Conservation (phyloP, 1,140 invertebrate genomes). For the Euura saliciscinereae region DNA sequence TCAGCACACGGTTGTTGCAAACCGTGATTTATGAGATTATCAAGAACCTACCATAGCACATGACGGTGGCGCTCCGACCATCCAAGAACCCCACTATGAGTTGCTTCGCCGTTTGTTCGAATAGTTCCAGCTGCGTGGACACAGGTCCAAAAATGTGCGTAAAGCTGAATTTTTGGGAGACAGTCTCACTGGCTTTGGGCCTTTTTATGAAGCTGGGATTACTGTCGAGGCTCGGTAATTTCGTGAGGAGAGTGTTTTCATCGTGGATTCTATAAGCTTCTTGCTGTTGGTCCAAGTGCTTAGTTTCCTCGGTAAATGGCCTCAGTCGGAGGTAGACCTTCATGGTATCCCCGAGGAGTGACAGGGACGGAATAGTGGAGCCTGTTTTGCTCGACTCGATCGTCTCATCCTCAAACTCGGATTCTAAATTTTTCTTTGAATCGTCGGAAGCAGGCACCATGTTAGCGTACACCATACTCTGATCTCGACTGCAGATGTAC, state of each 20-base stretch:
- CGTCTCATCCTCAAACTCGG: slow-evolving; percentile 40
- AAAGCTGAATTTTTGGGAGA: slow-evolving; percentile 68
- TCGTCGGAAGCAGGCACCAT: slow-evolving; percentile 21
- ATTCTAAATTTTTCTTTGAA: slow-evolving; percentile 46
- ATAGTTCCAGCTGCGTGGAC: slow-evolving; percentile 64
- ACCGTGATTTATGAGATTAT: neutral
- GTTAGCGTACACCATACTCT: slow-evolving; percentile 47
- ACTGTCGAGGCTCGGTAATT: slow-evolving; percentile 46
- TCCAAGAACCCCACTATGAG: slow-evolving; percentile 68
- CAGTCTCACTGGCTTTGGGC: slow-evolving; percentile 42
- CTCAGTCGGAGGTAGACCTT: slow-evolving; percentile 65
- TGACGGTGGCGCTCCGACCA: slow-evolving; percentile 78
- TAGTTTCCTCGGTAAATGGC: slow-evolving; percentile 45
- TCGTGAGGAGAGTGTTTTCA: slow-evolving; percentile 47
- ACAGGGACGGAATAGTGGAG: neutral
- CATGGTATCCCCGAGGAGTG: slow-evolving; percentile 38
- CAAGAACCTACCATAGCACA: slow-evolving; percentile 76
- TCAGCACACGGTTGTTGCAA: no score
- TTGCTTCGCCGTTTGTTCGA: slow-evolving; percentile 64
- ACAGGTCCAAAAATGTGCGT: slow-evolving; percentile 67
- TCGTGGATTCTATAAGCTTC: slow-evolving; percentile 46
- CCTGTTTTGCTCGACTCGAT: slow-evolving; percentile 11
- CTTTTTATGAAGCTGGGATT: slow-evolving; percentile 45
- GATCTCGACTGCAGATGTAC: slow-evolving; percentile 52
- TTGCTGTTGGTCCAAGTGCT: slow-evolving; percentile 37